phyloP scores from a whole-genome alignment of 1,140 invertebrate genomes.

The Trypoxylus dichotomus region DNA sequence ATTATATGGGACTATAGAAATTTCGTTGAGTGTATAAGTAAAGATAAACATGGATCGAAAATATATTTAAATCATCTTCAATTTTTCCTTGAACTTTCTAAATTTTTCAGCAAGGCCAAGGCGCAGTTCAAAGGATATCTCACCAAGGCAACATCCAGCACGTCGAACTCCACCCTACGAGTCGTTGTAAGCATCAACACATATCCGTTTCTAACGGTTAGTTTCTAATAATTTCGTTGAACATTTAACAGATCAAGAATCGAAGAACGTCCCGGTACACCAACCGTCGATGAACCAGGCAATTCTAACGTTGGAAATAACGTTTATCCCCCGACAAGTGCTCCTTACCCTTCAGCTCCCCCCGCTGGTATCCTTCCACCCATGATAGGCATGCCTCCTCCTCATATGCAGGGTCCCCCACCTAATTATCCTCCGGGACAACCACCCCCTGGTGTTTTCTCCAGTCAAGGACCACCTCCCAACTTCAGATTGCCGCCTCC shows the following conservation, averaged over 20 bases:
- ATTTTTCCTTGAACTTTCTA: not conserved
- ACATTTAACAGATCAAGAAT: conserved; percentile 21
- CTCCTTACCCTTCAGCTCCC: conserved; percentile 35
- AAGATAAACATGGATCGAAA: no score
- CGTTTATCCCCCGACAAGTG: conserved; percentile 28
- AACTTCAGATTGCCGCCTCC: conserved; percentile 50
- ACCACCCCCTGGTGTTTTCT: conserved; percentile 37
- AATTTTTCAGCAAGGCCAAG: not conserved
- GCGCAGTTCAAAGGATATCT: conserved; percentile 21
- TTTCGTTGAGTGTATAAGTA: no score
- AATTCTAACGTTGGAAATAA: conserved; percentile 39
- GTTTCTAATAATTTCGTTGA: no score
- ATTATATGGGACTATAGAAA: no score
- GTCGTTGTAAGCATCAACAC: conserved; percentile 6
- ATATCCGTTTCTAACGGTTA: not conserved
- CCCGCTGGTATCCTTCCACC: conserved; percentile 34
- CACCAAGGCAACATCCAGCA: conserved; percentile 30
- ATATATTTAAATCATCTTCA: no score
- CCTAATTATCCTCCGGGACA: conserved; percentile 28
- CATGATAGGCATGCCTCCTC: conserved; percentile 37
- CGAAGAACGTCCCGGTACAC: conserved; percentile 70
- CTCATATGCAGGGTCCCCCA: conserved; percentile 33
- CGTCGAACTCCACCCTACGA: conserved; percentile 32
- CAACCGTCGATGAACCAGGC: conserved; percentile 66
- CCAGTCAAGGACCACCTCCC: conserved; percentile 43